A percentile compares a stretch with the other conserved stretches of the same genome.
phyloP scores from a whole-genome alignment of 2,888 invertebrate genomes.

The Thumatha senex region DNA sequence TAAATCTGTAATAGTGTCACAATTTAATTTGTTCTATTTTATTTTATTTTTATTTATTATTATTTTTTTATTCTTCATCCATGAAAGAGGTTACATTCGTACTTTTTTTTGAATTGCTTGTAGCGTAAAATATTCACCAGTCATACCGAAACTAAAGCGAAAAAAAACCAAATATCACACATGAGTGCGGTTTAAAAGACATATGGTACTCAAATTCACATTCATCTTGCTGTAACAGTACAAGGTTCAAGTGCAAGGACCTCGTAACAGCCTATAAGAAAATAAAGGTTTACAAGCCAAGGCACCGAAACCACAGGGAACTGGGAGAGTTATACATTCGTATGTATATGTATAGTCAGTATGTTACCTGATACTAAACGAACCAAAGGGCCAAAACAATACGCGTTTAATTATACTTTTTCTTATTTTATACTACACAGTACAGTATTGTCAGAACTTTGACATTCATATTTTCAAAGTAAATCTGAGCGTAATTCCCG shows the following conservation, averaged over 20 bases:
- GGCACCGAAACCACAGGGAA: slow-evolving; percentile 57
- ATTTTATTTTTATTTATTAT: too few relatives aligned
- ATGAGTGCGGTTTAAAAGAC: not conserved
- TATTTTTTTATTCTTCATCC: too few relatives aligned
- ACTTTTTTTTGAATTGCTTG: too few relatives aligned
- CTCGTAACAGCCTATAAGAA: slow-evolving; percentile 63
- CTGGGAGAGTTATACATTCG: slow-evolving; percentile 37
- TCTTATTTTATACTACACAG: slow-evolving; percentile 31
- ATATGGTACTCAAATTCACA: not conserved
- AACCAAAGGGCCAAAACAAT: slow-evolving; percentile 43
- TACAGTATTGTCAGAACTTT: slow-evolving; percentile 6
- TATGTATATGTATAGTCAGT: slow-evolving; percentile 31
- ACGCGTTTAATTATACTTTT: slow-evolving; percentile 36
- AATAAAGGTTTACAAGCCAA: slow-evolving; percentile 62
- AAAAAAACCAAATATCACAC: not conserved
- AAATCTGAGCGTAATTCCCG: slow-evolving; percentile 19
- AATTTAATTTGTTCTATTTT: too few relatives aligned
- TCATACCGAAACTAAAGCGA: too few relatives aligned
- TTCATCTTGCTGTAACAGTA: slow-evolving; percentile 24
- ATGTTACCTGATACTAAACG: slow-evolving; percentile 47
- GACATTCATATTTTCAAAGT: slow-evolving; percentile 7
- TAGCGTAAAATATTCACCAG: too few relatives aligned
- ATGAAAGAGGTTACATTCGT: too few relatives aligned
- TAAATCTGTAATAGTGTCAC: too few relatives aligned
- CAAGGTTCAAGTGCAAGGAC: slow-evolving; percentile 60